Conservation (phyloP, 2,797 vertebrate genomes). For the Pristis pectinata region DNA sequence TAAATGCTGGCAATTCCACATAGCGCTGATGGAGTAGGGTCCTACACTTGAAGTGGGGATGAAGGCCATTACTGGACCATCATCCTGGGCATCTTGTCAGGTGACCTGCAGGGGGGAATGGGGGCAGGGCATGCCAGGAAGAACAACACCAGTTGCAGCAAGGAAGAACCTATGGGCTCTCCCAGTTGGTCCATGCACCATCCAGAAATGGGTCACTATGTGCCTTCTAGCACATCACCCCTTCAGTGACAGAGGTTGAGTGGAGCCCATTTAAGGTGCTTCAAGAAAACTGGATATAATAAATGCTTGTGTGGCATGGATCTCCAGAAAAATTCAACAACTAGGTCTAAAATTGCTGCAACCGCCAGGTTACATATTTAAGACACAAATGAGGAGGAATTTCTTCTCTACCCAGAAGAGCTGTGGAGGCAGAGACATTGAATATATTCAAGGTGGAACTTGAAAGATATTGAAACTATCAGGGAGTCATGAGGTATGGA, state of each 20-base stretch:
- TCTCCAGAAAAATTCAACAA: not conserved
- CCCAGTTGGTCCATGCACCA: not conserved
- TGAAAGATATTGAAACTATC: too few species aligned
- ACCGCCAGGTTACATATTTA: too few species aligned
- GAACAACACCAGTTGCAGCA: not conserved
- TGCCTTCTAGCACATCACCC: not conserved
- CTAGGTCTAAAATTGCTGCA: not conserved
- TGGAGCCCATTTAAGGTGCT: not conserved
- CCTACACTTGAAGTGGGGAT: too few species aligned
- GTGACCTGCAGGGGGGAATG: not conserved
- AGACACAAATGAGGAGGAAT: too few species aligned
- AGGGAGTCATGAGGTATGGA: too few species aligned
- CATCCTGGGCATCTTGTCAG: not conserved
- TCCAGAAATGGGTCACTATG: not conserved
- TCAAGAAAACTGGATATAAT: not conserved
- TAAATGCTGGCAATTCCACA: too few species aligned
- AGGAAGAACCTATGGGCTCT: not conserved
- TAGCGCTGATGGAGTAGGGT: too few species aligned
- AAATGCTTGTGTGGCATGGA: not conserved
- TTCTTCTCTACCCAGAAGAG: too few species aligned
- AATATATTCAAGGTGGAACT: too few species aligned
- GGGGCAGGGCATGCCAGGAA: not conserved
- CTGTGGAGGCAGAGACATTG: too few species aligned
- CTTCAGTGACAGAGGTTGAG: not conserved
- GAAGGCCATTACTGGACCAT: too few species aligned